phyloP scores from a whole-genome alignment of 2,113 vertebrate species.

The Alaudala cheleensis region DNA sequence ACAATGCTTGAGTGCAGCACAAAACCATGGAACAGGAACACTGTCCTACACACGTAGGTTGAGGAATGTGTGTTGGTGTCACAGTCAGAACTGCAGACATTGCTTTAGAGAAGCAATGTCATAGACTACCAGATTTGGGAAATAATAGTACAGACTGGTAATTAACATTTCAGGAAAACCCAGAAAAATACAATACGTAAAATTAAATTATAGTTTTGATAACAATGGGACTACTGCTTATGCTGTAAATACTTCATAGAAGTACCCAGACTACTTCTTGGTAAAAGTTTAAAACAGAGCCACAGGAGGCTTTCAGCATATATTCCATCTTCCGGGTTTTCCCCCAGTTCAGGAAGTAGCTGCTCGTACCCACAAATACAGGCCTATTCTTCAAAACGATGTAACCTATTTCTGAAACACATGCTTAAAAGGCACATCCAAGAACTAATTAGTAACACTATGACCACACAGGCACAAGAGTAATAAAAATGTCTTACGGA shows the following conservation, averaged over 20 bases:
- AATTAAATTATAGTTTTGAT: neutral
- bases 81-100: neutral
- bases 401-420: neutral
- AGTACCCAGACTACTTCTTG: neutral
- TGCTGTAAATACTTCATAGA: neutral
- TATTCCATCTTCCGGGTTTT: neutral
- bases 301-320: neutral
- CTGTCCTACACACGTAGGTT: fast-evolving
- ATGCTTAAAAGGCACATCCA: neutral
- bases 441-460: neutral
- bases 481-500: neutral
- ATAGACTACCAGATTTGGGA: neutral
- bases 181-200: neutral
- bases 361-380: neutral
- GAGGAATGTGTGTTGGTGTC: neutral
- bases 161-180: neutral
- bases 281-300: neutral
- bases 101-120: neutral
- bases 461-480: neutral
- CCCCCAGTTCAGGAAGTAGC: neutral
- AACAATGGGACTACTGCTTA: neutral
- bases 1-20: neutral
- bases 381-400: neutral
- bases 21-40: neutral
- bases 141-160: neutral